Percentiles rank a stretch among this genome's conserved stretches.
These are phyloP conservation scores for Ictidomys tridecemlineatus DNA, from an alignment of 2,113 vertebrate species.

Conservation along the genomic window DNA sequence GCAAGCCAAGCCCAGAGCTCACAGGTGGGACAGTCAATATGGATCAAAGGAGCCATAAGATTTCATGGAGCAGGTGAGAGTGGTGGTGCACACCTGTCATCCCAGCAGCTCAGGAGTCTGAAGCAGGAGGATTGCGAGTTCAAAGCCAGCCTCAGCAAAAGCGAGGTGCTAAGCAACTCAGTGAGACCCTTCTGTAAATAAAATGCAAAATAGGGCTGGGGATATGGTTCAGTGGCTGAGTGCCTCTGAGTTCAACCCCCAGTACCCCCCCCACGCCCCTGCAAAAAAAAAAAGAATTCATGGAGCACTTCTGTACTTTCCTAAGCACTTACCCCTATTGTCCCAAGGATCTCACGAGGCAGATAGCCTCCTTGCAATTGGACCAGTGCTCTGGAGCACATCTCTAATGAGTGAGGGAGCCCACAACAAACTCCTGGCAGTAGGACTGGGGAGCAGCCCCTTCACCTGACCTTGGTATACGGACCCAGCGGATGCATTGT, in stretches of 20 bases:
- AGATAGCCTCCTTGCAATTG: constrained; percentile 14
- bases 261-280: too few species aligned
- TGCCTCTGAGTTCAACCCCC: too few species aligned
- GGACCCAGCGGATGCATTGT: background rate
- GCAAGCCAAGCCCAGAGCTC: background rate
- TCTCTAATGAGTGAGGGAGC: background rate
- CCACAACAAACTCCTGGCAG: background rate
- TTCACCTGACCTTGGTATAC: background rate
- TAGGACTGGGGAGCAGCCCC: background rate
- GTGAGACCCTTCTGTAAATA: too few species aligned
- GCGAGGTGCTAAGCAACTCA: too few species aligned
- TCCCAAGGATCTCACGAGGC: background rate
- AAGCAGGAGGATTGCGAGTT: too few species aligned
- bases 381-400: background rate
- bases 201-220: too few species aligned
- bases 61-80: background rate
- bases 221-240: too few species aligned
- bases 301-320: background rate
- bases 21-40: background rate
- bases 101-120: too few species aligned
- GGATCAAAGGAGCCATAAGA: background rate
- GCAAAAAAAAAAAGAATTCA: background rate
- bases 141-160: too few species aligned
- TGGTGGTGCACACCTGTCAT: too few species aligned
- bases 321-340: background rate